Evolutionary conservation across 1,140 invertebrate species (phyloP), one percentile per base, ranked within the genome.

Genomic region (Acromyrmex heyeri): DNA sequence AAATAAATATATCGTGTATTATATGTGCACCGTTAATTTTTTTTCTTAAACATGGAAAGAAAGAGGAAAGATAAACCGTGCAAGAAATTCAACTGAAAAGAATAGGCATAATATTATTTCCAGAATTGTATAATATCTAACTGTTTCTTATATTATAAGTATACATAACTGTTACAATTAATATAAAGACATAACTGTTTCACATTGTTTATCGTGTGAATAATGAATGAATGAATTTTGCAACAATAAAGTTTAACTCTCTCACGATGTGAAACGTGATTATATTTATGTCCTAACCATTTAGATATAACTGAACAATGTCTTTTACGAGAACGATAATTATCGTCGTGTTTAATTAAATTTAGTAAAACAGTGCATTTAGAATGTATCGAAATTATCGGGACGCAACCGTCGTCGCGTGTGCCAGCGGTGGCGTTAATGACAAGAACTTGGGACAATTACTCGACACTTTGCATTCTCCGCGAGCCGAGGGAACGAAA

Each of bases 381-480:
- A 73, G 69, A 48, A 27, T 48, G 34, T 61, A 61, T 83, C 69
- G 79, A 83, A 75, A 75, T 75, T 59, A 83, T 83, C 69, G 79
- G 79, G 27, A 75, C 38, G 55, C 69, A 48, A 67, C 24, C 18
- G 67, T 27, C 62, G 77, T 38, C 75, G 77, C 64, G 48, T 38
- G 77, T 7, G 21, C 77, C 12, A 8, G 64, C 48, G 48, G 77
- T 70, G 10, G 34, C 65, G 64, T 83, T 83, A 83, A 83, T 73
- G 79, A 50, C 79, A 75, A 83, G 79, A 83, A 83, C 69, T 73
- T 44, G 57, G 57, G 69, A 83, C 79, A 83, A 83, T 83, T 83
- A 83, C 69, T 83, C 79, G 69, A 73, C 79, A 61, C 69, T 75
- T 73, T 73, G 79, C 79, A 30, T 81, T 88, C 73, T 53, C 76